phyloP scores from a whole-genome alignment of 2,888 invertebrate genomes.

The Drosophila robusta region DNA sequence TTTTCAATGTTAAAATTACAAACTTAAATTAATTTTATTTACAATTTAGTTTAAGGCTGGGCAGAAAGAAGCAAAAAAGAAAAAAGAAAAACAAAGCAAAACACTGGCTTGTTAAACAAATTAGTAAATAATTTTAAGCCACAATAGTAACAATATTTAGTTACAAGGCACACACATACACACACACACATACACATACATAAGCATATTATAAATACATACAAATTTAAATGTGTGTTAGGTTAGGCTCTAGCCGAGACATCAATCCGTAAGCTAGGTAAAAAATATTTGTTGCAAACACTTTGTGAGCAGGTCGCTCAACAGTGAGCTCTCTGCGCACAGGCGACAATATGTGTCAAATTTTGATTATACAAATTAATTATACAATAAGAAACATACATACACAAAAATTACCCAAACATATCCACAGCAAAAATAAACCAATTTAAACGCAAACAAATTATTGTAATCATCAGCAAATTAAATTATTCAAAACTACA shows the following conservation, averaged over 20 bases:
- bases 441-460: constrained; percentile 40
- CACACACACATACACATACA: constrained; percentile 17
- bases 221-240: constrained; percentile 39
- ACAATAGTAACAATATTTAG: constrained; percentile 37
- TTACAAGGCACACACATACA: constrained; percentile 24
- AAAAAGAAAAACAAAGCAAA: constrained; percentile 30
- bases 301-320: constrained; percentile 12
- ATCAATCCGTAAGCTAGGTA: constrained; percentile 39
- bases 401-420: constrained; percentile 55
- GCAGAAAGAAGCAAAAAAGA: constrained; percentile 59
- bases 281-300: constrained; percentile 44
- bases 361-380: constrained; percentile 69
- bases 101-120: constrained; percentile 47
- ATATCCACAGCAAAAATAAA: constrained; percentile 47
- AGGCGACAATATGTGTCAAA: constrained; percentile 64
- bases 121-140: constrained; percentile 48
- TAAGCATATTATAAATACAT: constrained; percentile 27
- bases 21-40: constrained; percentile 63
- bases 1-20: constrained; percentile 78
- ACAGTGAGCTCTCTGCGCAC: neutral
- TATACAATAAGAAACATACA: constrained; percentile 47
- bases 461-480: constrained; percentile 59
- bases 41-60: constrained; percentile 68
- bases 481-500: constrained; percentile 39
- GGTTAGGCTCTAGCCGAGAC: constrained; percentile 39